These are phyloP conservation scores for Diploptera punctata DNA, from an alignment of 2,888 invertebrate species.

Conservation along the genomic window DNA sequence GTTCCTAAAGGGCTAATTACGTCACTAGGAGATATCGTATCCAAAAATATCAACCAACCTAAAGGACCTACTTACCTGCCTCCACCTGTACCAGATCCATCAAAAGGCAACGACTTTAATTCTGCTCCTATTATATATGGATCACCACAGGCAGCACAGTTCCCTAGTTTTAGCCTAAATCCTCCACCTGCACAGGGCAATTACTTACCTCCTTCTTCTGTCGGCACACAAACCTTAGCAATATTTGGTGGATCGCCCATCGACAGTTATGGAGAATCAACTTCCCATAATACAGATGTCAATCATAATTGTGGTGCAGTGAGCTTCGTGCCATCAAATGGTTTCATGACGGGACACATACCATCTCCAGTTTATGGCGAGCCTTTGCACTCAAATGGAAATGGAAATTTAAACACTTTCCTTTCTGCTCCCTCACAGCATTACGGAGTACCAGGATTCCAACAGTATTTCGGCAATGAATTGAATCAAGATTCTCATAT, in stretches of 20 bases:
- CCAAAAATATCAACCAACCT: conserved; percentile 57
- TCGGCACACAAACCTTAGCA: conserved; percentile 10
- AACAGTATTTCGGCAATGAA: conserved; percentile 33
- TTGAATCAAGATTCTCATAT: conserved; percentile 41
- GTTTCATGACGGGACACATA: conserved; percentile 24
- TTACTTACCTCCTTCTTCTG: not conserved
- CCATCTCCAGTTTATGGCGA: conserved; percentile 45
- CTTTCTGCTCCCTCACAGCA: conserved; percentile 43
- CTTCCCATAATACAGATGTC: conserved; percentile 46
- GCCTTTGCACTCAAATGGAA: conserved; percentile 38
- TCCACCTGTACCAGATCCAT: conserved; percentile 64
- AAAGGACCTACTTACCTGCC: conserved; percentile 63
- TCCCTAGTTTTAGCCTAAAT: conserved; percentile 16
- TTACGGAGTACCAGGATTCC: conserved; percentile 45
- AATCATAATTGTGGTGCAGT: conserved; percentile 39
- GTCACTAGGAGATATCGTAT: conserved; percentile 68
- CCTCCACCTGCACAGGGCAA: conserved; percentile 3
- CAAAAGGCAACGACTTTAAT: conserved; percentile 48
- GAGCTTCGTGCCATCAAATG: conserved; percentile 42
- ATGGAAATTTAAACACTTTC: conserved; percentile 21
- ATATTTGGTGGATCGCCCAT: conserved; percentile 38
- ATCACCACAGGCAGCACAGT: conserved; percentile 43
- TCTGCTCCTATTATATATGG: conserved; percentile 49
- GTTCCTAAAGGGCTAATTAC: conserved; percentile 74
- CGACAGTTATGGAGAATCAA: conserved; percentile 46